Evolutionary conservation across 2,888 invertebrate species (phyloP), one percentile per base, ranked within the genome.

Genomic region (Sphaerophoria rueppellii): DNA sequence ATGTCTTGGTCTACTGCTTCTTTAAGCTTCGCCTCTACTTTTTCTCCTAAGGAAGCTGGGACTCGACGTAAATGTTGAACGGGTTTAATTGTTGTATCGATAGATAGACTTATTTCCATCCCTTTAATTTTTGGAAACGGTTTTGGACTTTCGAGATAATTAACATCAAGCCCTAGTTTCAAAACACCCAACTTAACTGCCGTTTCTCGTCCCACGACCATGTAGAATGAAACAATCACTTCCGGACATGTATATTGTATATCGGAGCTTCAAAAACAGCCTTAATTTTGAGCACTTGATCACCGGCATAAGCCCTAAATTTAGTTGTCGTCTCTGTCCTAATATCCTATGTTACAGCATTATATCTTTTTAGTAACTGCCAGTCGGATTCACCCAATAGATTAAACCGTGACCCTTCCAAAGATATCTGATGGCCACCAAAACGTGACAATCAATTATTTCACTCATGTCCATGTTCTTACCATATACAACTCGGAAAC

Each of bases 51-150:
- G 6, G 89, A 87, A 58, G 88, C 87, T 14, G 90, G 90, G 24
- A 89, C 79, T 48, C 89, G 79, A 55, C 89, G 75, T 61, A 88
- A 82, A 46, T 90, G 89, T 5, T 63, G 78, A 12, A 89, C 87
- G 7, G 89, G 89, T 55, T 86, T 87, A 7, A 87, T 77, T 11
- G 86, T 48, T 48, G 61, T 40, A 71, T 89, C 87, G 24, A 89
- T 88, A 0, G 88, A 87, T 2, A 90, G 80, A 12, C 87, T 82
- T 0, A 89, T 74, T 40, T 85, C 9, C 24, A 89, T 75, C 50
- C 88, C 78, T 79, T 89, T 89, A 34, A 89, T 87, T 78, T 90
- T 89, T 14, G 77, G 70, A 11, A 70, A 70, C 12, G 54, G 55
- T n/a, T 70, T 52, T 35, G 24, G 9, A 34, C 46, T 58, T 57